Evolutionary conservation across 1,140 invertebrate species (phyloP).

Genomic region (Drosophila rhopaloa): DNA sequence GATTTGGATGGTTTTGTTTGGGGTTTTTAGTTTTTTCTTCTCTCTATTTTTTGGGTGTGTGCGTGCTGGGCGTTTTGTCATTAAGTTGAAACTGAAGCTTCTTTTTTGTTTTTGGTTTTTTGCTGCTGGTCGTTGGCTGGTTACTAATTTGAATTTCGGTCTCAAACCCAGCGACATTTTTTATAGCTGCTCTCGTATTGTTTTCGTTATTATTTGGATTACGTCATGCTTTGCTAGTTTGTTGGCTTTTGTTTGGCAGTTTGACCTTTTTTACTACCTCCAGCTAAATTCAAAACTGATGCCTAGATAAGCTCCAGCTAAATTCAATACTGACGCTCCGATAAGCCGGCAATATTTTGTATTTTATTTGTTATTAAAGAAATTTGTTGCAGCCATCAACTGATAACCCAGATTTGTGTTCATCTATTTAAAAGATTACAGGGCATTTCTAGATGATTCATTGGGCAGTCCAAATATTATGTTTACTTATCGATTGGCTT

Average conservation of each 20-base stretch:
- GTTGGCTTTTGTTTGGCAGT: conserved; percentile 21
- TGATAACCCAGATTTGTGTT: conserved; percentile 27
- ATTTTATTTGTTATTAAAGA: not conserved
- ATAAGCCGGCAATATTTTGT: conserved; percentile 28
- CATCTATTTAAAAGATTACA: conserved; percentile 13
- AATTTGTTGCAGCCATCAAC: conserved; percentile 33
- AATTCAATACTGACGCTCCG: conserved; percentile 45
- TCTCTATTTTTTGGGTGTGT: conserved; percentile 36
- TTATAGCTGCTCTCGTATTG: conserved; percentile 49
- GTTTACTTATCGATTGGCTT: conserved; percentile 26
- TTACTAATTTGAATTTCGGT: conserved; percentile 61
- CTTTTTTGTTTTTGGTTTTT: conserved; percentile 23
- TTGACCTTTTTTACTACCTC: conserved; percentile 37
- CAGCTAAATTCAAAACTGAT: conserved; percentile 42
- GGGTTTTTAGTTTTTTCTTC: conserved; percentile 30
- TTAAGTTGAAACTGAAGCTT: conserved; percentile 57
- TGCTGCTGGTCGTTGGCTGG: conserved; percentile 26
- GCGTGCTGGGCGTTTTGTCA: conserved; percentile 64
- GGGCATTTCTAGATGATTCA: conserved; percentile 23
- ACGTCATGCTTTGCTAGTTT: conserved; percentile 54
- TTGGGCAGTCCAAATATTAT: conserved; percentile 16
- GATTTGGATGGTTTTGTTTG: conserved; percentile 39
- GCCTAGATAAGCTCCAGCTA: conserved; percentile 41
- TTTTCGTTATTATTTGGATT: conserved; percentile 44
- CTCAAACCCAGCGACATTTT: conserved; percentile 48